Evolutionary conservation across 2,888 invertebrate genomes (phyloP), one percentile per base, ranked within the genome.

Genomic region (Phaonia tiefii): DNA sequence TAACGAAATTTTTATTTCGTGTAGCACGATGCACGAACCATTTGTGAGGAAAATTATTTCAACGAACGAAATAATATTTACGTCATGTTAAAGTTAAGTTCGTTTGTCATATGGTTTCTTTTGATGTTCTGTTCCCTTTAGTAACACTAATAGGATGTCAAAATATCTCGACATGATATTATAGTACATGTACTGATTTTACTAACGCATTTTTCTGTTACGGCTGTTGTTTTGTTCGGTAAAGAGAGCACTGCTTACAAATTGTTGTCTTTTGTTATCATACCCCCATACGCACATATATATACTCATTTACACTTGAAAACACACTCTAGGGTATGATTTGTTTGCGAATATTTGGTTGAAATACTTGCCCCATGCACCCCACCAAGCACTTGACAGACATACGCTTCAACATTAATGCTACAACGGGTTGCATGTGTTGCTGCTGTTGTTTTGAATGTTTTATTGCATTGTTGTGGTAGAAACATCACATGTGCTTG

Each of bases 401-500:
- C n/a, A n/a, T 31, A 31, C n/a, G 15, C 31, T 31, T 1, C 3
- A 15, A 63, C 11, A 11, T 39, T 20, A 13, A 13, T 31, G 8
- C 31, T 8, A 31, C 3, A 31, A 31, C 8, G 8, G n/a, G 51
- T 51, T 20, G 17, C n/a, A 20, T 39, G 5, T 42, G 39, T 22
- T 37, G 8, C 15, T 63, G 65, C 22, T 71, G 37, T 75, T 72
- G 63, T 81, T 3, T 72, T 81, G 56, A 81, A 78, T 81, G 51
- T 81, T 75, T 77, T 72, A 78, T 77, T 71, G 67, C 67, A 72
- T 78, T 78, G 72, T 75, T 78, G 80, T 75, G 56, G 31, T 67
- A 75, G 31, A 71, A 75, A 71, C 46, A 69, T 63, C 81, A 81
- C 81, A 81, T 81, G 81, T 81, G 81, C 75, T 78, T 75, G 75